Percentiles rank a stretch among this genome's conserved stretches.
Evolutionary conservation across 2,797 vertebrate genomes (phyloP).

Genomic region (Bryconaethiops microstoma): DNA sequence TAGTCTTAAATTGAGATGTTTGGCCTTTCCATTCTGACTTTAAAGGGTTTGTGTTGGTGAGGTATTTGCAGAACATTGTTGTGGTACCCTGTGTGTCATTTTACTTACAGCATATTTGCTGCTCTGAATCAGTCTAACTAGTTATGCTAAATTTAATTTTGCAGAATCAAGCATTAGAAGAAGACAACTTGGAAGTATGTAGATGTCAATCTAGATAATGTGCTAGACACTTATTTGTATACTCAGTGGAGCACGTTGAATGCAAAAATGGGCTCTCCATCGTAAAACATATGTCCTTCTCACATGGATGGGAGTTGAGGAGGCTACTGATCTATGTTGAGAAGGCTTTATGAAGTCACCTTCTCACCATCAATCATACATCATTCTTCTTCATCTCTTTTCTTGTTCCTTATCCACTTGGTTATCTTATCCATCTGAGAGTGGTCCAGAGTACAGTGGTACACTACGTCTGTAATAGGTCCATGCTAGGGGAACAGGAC

Average conservation of each 20-base stretch:
- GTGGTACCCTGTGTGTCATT: too few species aligned
- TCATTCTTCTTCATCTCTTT: slow-evolving; percentile 12
- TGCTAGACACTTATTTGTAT: neutral
- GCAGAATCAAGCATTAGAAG: too few species aligned
- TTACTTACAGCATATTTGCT: too few species aligned
- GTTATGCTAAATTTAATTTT: too few species aligned
- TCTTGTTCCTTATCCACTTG: slow-evolving; percentile 41
- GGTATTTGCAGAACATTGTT: too few species aligned
- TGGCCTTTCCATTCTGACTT: too few species aligned
- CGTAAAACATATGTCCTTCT: neutral
- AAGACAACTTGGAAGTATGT: neutral
- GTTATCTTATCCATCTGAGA: slow-evolving; percentile 45
- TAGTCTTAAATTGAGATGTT: too few species aligned
- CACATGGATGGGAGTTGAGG: slow-evolving; percentile 38
- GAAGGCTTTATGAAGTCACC: slow-evolving; percentile 57
- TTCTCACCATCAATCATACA: slow-evolving; percentile 51
- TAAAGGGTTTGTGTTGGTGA: too few species aligned
- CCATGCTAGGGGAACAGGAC: slow-evolving; percentile 3
- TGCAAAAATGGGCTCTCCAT: neutral
- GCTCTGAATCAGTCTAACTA: too few species aligned
- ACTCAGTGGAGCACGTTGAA: neutral
- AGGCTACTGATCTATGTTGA: slow-evolving; percentile 32
- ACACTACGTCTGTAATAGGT: neutral
- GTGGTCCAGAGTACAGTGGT: slow-evolving; percentile 30
- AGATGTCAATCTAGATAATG: neutral